Percentiles rank a stretch among this genome's conserved stretches.
Conservation (phyloP, 2,113 vertebrate genomes). For the Passer montanus region DNA sequence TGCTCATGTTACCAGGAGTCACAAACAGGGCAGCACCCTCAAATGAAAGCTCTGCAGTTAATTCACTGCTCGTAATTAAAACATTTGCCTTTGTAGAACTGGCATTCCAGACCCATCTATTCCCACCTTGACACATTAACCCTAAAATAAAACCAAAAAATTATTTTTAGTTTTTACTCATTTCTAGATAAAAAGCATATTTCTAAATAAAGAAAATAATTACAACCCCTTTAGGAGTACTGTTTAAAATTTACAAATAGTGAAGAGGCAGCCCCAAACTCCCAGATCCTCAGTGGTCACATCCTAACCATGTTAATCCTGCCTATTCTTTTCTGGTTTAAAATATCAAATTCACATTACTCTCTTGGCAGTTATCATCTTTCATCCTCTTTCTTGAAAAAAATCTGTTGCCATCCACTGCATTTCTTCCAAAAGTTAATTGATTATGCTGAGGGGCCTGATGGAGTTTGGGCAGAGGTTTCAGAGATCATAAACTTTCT, state of each 20-base stretch:
- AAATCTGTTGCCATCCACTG: slow-evolving; percentile 93
- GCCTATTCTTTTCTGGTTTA: slow-evolving; percentile 50
- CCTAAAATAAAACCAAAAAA: neutral
- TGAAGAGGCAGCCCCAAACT: neutral
- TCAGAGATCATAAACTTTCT: slow-evolving; percentile 86
- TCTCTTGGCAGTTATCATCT: slow-evolving; percentile 85
- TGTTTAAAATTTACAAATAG: neutral
- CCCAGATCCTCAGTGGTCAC: neutral
- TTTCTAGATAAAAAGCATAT: neutral
- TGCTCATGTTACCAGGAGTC: slow-evolving; percentile 24
- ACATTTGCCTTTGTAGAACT: neutral
- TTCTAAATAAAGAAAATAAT: neutral
- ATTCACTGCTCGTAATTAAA: neutral
- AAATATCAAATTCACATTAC: slow-evolving; percentile 56
- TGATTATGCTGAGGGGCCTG: slow-evolving; percentile 81
- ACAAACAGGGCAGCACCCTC: neutral
- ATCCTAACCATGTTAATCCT: neutral
- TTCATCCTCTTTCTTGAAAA: slow-evolving; percentile 88
- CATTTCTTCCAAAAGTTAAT: slow-evolving; percentile 89
- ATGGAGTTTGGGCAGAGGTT: slow-evolving; percentile 85
- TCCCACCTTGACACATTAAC: neutral
- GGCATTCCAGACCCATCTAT: neutral
- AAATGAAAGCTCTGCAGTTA: neutral
- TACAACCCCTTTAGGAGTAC: neutral
- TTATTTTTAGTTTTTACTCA: neutral